Base-by-base conservation (phyloP, 1,140 invertebrate species). In the Drosophila sp. region DNA sequence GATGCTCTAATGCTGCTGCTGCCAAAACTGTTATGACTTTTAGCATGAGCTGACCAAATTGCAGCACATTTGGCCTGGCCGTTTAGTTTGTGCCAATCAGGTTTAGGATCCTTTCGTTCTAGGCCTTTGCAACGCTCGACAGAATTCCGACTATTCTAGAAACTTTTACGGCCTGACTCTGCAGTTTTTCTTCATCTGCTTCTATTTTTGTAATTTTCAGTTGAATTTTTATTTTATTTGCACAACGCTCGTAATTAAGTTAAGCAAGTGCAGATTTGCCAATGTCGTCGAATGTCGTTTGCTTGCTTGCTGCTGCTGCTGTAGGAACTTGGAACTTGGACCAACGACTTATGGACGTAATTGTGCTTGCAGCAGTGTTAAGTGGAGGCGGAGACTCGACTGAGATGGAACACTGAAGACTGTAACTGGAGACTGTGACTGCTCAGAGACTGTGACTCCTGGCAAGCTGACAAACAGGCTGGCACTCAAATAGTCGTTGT, bases 11-110 rank as follows among this genome's bases (percentile, higher is more conserved):
- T 21, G 27, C 4, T 27, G 16, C 21, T 29, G 11, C 58, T 72
- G 62, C 73, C 76, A 66, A 80, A 82, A 82, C 83, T 78, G 76
- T 87, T 87, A 89, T 87, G 83, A 87, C 83, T 80, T 78, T 81
- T 58, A 65, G 61, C 53, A 54, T 41, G 34, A 76, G 71, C 65
- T 51, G 78, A 61, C 82, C 62, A 72, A 86, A 89, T 82, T 87
- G 78, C 82, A 43, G 78, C 65, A 78, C 64, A 74, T 65, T 51
- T 36, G 67, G 46, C 7, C 29, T 6, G 41, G 25, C 27, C 51
- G 58, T 51, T 69, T 69, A 69, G 65, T 53, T 61, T 27, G 65
- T 65, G 62, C 61, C 64, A 77, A 76, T 77, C 67, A 57, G 76
- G 72, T 80, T 62, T 69, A 45, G 73, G 34, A 36, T 43, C 34